Conservation (phyloP, 2,888 invertebrate species). For the Operophtera brumata region DNA sequence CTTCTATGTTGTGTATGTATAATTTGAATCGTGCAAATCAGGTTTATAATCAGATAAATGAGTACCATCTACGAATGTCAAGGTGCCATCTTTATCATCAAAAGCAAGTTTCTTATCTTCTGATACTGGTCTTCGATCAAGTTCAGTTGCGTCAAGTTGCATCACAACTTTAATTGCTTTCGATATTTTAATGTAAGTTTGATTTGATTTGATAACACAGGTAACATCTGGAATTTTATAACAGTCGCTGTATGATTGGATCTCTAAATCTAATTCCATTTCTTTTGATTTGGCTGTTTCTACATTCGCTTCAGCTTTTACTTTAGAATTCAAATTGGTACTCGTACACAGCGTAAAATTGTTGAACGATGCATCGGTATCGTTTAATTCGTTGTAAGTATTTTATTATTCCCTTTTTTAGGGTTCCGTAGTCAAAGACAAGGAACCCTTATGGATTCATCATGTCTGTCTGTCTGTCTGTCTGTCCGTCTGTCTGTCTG, state of each 20-base stretch:
- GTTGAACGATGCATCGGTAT: background rate
- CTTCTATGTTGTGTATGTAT: background rate
- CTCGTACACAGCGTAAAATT: too few species aligned
- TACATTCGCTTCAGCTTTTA: background rate
- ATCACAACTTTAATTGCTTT: conserved; percentile 14
- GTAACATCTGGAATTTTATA: conserved; percentile 18
- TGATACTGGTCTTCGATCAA: background rate
- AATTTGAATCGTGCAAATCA: background rate
- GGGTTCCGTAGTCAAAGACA: too few species aligned
- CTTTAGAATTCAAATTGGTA: background rate
- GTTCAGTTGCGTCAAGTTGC: conserved; percentile 3
- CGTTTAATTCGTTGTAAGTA: background rate
- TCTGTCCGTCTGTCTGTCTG: too few species aligned
- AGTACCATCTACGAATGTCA: background rate
- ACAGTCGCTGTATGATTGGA: conserved; percentile 25
- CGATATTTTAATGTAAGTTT: conserved; percentile 5
- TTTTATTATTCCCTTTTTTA: too few species aligned
- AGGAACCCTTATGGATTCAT: too few species aligned
- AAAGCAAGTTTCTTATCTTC: background rate
- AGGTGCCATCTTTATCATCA: background rate
- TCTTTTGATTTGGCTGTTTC: background rate
- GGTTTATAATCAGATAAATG: background rate
- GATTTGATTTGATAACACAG: conserved; percentile 23
- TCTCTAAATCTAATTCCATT: conserved; percentile 5
- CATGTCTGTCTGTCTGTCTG: too few species aligned